Evolutionary conservation across 35 echinoderm and acorn worm species (phyloP).

Genomic region (Ptychodera flava): DNA sequence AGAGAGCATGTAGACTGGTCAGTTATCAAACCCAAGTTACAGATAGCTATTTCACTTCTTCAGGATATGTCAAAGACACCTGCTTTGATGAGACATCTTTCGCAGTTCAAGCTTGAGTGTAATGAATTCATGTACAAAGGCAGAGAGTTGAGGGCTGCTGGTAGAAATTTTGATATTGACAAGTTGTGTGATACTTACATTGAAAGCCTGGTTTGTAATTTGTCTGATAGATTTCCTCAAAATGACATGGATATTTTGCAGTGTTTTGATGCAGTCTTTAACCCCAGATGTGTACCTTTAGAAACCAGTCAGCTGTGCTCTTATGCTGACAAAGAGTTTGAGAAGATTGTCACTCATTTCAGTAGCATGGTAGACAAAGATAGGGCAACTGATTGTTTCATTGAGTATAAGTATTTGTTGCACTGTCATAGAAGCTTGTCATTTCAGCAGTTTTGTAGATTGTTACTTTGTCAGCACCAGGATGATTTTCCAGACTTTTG

Average conservation of each 20-base stretch:
- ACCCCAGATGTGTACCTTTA: background rate
- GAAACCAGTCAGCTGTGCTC: background rate
- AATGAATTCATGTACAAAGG: background rate
- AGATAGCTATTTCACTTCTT: background rate
- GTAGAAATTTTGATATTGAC: background rate
- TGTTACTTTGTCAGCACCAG: background rate
- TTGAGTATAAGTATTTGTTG: background rate
- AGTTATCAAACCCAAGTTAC: background rate
- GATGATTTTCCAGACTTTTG: background rate
- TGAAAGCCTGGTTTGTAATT: background rate
- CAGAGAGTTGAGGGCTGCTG: background rate
- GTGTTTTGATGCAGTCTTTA: background rate
- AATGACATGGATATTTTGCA: background rate
- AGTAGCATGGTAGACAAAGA: background rate
- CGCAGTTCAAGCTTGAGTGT: background rate
- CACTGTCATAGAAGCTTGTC: background rate
- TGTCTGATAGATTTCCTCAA: background rate
- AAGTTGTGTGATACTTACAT: background rate
- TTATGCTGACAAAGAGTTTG: background rate
- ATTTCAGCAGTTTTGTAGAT: background rate
- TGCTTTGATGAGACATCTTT: background rate
- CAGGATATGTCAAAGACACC: background rate
- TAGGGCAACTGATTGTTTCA: background rate
- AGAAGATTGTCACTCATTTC: background rate
- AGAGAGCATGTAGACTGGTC: background rate